These are phyloP conservation scores for Heterohyrax brucei DNA, from an alignment of 2,797 vertebrate genomes.

Conservation along the genomic window DNA sequence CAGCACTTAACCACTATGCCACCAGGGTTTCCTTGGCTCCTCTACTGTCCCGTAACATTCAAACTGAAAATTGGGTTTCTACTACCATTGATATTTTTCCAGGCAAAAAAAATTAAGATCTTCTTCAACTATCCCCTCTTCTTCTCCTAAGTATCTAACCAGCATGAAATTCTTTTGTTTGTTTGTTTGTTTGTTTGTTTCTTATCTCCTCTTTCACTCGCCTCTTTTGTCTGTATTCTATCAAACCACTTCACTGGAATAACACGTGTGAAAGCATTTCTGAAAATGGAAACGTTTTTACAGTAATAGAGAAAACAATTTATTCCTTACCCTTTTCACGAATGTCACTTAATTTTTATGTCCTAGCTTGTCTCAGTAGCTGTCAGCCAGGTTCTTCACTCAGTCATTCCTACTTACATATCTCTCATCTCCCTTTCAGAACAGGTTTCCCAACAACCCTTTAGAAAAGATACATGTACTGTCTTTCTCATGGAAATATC, in stretches of 20 bases:
- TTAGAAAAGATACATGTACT: neutral
- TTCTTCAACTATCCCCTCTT: neutral
- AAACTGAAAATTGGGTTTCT: constrained; percentile 22
- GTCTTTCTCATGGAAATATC: neutral
- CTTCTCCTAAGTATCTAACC: neutral
- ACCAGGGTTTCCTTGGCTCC: neutral
- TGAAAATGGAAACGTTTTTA: constrained; percentile 20
- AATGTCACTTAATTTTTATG: neutral
- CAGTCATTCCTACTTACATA: neutral
- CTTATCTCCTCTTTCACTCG: neutral
- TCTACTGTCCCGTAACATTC: neutral
- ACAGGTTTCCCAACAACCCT: neutral
- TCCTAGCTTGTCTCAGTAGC: neutral
- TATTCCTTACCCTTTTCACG: neutral
- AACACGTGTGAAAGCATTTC: neutral
- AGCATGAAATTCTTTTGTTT: neutral
- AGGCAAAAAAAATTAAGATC: neutral
- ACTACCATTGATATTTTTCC: neutral
- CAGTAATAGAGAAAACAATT: neutral
- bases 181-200: neutral
- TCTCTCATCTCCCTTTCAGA: constrained; percentile 5
- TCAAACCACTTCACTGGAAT: constrained; percentile 9
- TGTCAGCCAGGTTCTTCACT: neutral
- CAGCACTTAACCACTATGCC: too few species aligned
- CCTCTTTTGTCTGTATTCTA: neutral